Percentiles rank a stretch among this genome's conserved stretches.
phyloP scores from a whole-genome alignment of 2,113 vertebrate genomes.

The Mohoua ochrocephala region DNA sequence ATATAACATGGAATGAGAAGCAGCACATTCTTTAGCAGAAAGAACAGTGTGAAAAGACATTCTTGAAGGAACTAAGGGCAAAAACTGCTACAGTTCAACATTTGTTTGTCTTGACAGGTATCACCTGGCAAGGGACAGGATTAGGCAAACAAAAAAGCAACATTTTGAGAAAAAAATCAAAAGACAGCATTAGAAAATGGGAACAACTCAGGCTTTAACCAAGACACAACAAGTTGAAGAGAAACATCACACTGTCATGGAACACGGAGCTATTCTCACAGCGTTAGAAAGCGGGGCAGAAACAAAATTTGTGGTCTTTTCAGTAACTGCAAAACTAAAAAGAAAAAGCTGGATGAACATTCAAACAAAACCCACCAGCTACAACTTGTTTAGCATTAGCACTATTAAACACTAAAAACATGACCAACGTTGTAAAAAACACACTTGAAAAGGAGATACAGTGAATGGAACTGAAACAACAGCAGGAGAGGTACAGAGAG shows the following conservation, averaged over 20 bases:
- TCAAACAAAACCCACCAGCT: neutral
- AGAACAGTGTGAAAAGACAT: neutral
- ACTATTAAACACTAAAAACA: neutral
- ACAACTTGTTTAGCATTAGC: neutral
- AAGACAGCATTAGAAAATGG: neutral
- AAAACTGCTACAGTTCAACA: neutral
- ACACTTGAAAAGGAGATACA: neutral
- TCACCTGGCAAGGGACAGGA: neutral
- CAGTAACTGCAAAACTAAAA: neutral
- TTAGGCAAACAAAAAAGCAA: neutral
- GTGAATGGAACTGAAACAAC: neutral
- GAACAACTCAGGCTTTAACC: neutral
- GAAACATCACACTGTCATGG: neutral
- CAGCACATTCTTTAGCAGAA: neutral
- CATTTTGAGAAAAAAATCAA: neutral
- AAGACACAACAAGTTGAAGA: neutral
- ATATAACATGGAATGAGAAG: neutral
- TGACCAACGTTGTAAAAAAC: accelerated
- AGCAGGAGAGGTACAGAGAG: neutral
- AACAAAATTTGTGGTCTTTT: neutral
- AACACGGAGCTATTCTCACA: neutral
- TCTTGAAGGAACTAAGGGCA: neutral
- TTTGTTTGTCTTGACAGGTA: neutral
- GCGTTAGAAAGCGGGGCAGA: neutral
- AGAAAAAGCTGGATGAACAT: neutral